Evolutionary conservation across 2,113 vertebrate genomes (phyloP), one percentile per base, ranked within the genome.

Genomic region (Protomyctophum bolini): DNA sequence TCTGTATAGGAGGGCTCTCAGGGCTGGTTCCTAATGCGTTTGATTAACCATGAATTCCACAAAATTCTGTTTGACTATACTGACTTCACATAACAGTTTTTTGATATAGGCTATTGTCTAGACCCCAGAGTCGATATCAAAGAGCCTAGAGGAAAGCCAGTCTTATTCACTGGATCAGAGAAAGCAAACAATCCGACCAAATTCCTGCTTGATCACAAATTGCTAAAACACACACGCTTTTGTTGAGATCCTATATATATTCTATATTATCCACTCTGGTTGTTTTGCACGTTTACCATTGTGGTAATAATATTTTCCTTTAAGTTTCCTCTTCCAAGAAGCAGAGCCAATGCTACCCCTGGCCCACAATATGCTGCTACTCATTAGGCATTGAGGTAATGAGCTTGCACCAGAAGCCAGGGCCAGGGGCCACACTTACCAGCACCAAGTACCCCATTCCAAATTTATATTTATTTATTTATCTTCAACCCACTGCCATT

Each of bases 321-420:
- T 57, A 51, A 28, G 61, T 54, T 9, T 6, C 48, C 49, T 68
- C 71, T 56, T 74, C 60, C 63, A 72, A 69, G 67, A 77, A 68
- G 52, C 59, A 10, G 62, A 63, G 66, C 63, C 54, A 76, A 64
- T 33, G 47, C 58, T 52, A 10, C 7, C 1, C 14, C 21, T 70
- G 65, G 65, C 46, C 6, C 1, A 64, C 73, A 74, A 83, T 68
- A 76, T 28, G 59, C 72, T 56, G 10, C 11, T 55, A 57, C 55
- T 74, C 69, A 80, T 78, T 57, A 81, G 63, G 60, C 70, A 71
- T 29, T 4, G 52, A 72, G 70, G 56, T 21, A 73, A 70, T 64
- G 62, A 70, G 72, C 77, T 70, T 62, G 59, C 67, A 71, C 77
- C 45, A 33, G 21, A 73, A 59, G 72, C 77, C 72, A 70, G 55